Conservation (phyloP, 2,888 invertebrate genomes). For the Diachrysia chrysitis region DNA sequence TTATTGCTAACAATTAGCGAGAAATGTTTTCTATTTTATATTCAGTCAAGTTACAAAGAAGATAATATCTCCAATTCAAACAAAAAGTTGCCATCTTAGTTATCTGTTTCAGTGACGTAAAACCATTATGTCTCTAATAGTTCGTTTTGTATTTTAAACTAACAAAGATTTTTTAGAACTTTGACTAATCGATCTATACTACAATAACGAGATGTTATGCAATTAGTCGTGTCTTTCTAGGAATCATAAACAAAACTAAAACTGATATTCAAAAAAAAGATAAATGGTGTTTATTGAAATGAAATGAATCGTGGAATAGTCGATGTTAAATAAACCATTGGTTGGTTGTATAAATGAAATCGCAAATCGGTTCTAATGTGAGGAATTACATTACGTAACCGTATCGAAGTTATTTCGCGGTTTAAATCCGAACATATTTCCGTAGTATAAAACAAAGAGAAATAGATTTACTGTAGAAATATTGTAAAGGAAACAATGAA, state of each 20-base stretch:
- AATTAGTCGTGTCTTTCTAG: neutral
- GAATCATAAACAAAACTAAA: neutral
- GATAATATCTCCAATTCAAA: constrained; percentile 26
- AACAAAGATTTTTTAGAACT: neutral
- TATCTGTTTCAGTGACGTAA: constrained; percentile 18
- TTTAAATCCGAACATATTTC: neutral
- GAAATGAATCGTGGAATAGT: constrained; percentile 4
- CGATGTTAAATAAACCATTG: neutral
- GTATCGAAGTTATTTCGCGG: constrained; percentile 2
- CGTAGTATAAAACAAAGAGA: neutral
- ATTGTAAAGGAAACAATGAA: neutral
- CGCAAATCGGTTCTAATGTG: constrained; percentile 4
- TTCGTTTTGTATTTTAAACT: neutral
- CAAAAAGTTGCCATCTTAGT: constrained; percentile 31
- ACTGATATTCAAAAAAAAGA: neutral
- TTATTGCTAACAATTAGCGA: neutral
- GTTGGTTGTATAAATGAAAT: neutral
- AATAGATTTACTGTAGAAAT: neutral
- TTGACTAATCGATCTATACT: no score
- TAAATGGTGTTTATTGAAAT: neutral
- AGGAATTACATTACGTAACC: neutral
- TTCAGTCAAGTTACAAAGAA: neutral
- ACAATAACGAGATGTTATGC: no score
- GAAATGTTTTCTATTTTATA: neutral
- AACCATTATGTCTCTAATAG: neutral